These are phyloP conservation scores for Euwallacea similis DNA, from an alignment of 1,140 invertebrate genomes.

Conservation along the genomic window DNA sequence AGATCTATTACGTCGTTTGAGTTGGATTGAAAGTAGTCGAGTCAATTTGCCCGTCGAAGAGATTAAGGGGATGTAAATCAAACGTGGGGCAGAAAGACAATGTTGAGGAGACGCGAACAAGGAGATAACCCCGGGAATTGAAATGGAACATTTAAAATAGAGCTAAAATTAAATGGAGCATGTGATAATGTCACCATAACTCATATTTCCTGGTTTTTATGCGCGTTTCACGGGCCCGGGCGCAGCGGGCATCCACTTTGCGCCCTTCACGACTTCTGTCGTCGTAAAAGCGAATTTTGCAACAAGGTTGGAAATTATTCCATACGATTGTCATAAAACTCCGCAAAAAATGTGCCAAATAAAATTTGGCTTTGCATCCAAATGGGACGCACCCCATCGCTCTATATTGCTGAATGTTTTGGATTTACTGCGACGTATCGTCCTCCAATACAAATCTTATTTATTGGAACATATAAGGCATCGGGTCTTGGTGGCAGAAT, in stretches of 20 bases:
- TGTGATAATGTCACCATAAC: conserved; percentile 50
- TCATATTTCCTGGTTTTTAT: conserved; percentile 48
- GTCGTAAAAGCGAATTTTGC: conserved; percentile 39
- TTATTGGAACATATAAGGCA: conserved; percentile 1
- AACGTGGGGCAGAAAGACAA: conserved; percentile 6
- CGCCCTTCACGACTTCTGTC: conserved; percentile 31
- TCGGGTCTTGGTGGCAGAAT: no score
- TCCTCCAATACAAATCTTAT: conserved; percentile 21
- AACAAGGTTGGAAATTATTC: conserved; percentile 41
- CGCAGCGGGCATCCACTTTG: conserved; percentile 39
- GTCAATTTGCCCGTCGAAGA: not conserved
- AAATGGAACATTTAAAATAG: conserved; percentile 49
- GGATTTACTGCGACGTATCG: conserved; percentile 12
- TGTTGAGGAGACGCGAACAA: conserved; percentile 27
- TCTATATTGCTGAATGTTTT: conserved; percentile 10
- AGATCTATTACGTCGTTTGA: no score
- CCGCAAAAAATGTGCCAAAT: conserved; percentile 34
- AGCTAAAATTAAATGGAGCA: conserved; percentile 51
- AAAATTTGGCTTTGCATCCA: conserved; percentile 38
- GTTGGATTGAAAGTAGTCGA: not conserved
- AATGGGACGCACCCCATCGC: conserved; percentile 25
- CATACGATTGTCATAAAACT: conserved; percentile 34
- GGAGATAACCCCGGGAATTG: conserved; percentile 26
- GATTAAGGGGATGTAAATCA: not conserved
- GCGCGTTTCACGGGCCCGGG: conserved; percentile 34